Evolutionary conservation across 2,113 vertebrate species (phyloP).

Genomic region (Megaceryle torquata): DNA sequence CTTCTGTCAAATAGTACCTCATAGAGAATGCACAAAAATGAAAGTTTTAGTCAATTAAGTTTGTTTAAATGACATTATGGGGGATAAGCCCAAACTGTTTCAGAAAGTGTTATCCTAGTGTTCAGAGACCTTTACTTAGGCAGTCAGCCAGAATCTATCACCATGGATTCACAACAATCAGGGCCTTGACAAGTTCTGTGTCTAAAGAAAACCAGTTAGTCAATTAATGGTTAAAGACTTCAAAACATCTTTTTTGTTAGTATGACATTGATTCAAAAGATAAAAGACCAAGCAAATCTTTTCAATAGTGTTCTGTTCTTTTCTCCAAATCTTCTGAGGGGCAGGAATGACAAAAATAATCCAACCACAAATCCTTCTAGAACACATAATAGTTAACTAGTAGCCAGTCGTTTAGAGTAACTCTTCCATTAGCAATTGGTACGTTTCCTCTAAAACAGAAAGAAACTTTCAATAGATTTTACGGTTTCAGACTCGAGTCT

Average conservation of each 20-base stretch:
- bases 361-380: slow-evolving; percentile 15
- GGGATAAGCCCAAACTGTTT: slow-evolving; percentile 20
- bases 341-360: background rate
- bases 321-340: slow-evolving; percentile 21
- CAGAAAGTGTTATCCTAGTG: slow-evolving; percentile 23
- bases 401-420: slow-evolving; percentile 13
- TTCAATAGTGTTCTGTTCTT: slow-evolving; percentile 46
- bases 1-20: background rate
- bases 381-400: slow-evolving; percentile 38
- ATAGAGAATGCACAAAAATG: slow-evolving; percentile 2
- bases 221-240: slow-evolving; percentile 61
- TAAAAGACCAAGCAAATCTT: slow-evolving; percentile 42
- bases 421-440: slow-evolving; percentile 31
- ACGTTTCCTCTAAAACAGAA: slow-evolving; percentile 57
- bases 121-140: slow-evolving; percentile 45
- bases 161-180: slow-evolving; percentile 41
- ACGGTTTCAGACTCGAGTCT: background rate
- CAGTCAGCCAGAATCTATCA: slow-evolving; percentile 46
- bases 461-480: slow-evolving; percentile 50
- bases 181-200: slow-evolving; percentile 54
- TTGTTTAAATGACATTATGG: slow-evolving; percentile 58
- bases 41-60: slow-evolving; percentile 54
- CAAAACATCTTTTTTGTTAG: slow-evolving; percentile 66
- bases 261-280: slow-evolving; percentile 51
- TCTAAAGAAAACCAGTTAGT: slow-evolving; percentile 62